Evolutionary conservation across 2,113 vertebrate genomes (phyloP).

Genomic region (Phylloscopus whistleri): DNA sequence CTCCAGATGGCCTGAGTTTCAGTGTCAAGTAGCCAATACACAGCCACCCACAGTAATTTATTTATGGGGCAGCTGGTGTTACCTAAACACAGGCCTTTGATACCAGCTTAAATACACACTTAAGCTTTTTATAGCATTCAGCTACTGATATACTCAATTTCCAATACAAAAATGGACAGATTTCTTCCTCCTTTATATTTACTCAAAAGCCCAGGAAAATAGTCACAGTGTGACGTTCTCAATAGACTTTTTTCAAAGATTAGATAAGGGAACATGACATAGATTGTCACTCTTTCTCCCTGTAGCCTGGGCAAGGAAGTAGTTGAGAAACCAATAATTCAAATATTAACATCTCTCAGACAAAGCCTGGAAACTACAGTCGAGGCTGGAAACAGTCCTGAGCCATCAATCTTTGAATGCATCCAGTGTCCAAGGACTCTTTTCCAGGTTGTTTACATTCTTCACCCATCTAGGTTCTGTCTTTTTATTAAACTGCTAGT

Average conservation of each 20-base stretch:
- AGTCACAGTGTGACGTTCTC: not conserved
- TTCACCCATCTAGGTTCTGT: not conserved
- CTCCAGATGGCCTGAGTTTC: not conserved
- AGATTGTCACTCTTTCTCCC: not conserved
- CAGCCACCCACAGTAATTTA: not conserved
- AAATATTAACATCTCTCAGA: not conserved
- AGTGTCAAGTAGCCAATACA: not conserved
- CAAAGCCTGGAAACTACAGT: not conserved
- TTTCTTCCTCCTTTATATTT: not conserved
- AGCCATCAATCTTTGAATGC: not conserved
- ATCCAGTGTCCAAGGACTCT: not conserved
- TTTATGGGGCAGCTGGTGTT: not conserved
- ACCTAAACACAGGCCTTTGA: not conserved
- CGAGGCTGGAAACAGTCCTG: not conserved
- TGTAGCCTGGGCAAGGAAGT: not conserved
- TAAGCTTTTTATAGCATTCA: not conserved
- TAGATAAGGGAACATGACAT: not conserved
- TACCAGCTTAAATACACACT: not conserved
- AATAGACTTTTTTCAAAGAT: not conserved
- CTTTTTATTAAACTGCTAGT: not conserved
- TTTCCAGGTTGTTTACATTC: not conserved
- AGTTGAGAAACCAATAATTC: not conserved
- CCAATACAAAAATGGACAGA: not conserved
- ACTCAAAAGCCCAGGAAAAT: not conserved
- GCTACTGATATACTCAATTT: not conserved